Conservation (phyloP, 2,888 invertebrate species). For the Parnassius glacialis region DNA sequence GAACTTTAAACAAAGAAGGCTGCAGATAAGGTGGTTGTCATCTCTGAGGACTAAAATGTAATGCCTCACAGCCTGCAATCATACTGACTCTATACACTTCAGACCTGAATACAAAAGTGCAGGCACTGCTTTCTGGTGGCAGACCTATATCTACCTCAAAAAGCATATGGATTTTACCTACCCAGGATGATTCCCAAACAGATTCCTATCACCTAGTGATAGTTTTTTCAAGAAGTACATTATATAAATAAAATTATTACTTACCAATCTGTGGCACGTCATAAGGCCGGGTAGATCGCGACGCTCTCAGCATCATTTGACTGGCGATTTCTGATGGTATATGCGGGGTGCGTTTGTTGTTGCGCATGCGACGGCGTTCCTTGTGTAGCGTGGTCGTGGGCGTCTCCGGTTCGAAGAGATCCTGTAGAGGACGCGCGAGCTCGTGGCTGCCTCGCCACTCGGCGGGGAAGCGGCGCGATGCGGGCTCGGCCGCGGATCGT, state of each 20-base stretch:
- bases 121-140: no score
- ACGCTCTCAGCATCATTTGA: conserved; percentile 89
- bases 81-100: no score
- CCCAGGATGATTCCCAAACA: no score
- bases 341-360: conserved; percentile 63
- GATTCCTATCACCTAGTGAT: no score
- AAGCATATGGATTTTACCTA: no score
- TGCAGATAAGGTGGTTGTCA: no score
- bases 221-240: no score
- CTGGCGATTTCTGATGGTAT: conserved; percentile 83
- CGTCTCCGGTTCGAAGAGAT: conserved; percentile 66
- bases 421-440: conserved; percentile 60
- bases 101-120: no score
- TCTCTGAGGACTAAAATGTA: no score
- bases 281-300: conserved; percentile 88
- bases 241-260: conserved; percentile 41
- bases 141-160: no score
- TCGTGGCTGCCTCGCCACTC: conserved; percentile 58
- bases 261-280: conserved; percentile 94
- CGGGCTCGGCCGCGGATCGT: conserved; percentile 63
- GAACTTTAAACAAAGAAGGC: no score
- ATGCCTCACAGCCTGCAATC: no score
- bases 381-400: conserved; percentile 58
- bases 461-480: conserved; percentile 60
- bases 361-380: conserved; percentile 51